Conservation (phyloP, 2,797 vertebrate genomes). For the Enteromius radiatus region DNA sequence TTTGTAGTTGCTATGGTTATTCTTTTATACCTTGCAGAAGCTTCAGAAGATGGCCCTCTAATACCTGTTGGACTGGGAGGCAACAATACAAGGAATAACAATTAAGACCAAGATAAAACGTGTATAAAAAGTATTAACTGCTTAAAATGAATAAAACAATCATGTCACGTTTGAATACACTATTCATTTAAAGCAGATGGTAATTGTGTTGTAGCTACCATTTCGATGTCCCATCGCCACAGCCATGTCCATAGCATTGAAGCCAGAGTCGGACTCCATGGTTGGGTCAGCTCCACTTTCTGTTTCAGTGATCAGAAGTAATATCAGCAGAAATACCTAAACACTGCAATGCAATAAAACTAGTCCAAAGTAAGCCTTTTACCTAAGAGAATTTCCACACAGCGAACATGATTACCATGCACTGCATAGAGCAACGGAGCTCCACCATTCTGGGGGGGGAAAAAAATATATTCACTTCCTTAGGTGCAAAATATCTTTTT, state of each 20-base stretch:
- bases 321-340: not conserved
- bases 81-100: slow-evolving; percentile 1
- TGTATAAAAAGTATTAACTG: not conserved
- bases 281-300: slow-evolving; percentile 97
- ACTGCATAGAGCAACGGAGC: slow-evolving; percentile 95
- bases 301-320: slow-evolving; percentile 60
- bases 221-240: slow-evolving; percentile 95
- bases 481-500: not conserved
- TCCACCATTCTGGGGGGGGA: too few species aligned
- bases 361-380: slow-evolving; percentile 53
- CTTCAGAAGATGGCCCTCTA: slow-evolving; percentile 93
- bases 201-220: slow-evolving; percentile 76
- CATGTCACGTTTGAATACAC: not conserved
- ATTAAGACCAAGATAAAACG: not conserved
- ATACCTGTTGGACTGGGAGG: slow-evolving; percentile 93
- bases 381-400: slow-evolving; percentile 96
- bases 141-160: not conserved
- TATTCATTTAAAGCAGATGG: not conserved
- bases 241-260: slow-evolving; percentile 98
- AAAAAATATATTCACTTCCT: not conserved
- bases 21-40: slow-evolving; percentile 95
- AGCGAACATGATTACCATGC: slow-evolving; percentile 96
- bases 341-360: not conserved
- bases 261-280: slow-evolving; percentile 95
- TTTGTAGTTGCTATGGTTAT: slow-evolving; percentile 67